Percentiles rank a stretch among this genome's conserved stretches.
Conservation (phyloP, 2,797 vertebrate species). For the Tapirus indicus region DNA sequence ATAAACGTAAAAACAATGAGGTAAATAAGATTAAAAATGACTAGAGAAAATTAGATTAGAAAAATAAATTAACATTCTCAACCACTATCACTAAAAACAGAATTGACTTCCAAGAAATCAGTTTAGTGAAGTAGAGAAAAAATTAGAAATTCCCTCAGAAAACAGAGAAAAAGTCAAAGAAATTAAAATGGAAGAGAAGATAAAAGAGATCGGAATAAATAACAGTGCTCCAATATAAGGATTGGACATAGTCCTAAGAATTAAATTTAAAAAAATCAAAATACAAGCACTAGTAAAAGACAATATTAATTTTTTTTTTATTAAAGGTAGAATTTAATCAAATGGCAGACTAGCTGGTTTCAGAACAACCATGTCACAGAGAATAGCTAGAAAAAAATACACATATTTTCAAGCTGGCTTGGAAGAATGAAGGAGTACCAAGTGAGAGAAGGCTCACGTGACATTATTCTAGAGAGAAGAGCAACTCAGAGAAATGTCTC, state of each 20-base stretch:
- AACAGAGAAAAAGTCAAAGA: conserved; percentile 16
- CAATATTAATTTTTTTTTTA: background rate
- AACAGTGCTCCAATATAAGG: background rate
- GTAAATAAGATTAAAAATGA: background rate
- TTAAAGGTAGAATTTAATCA: background rate
- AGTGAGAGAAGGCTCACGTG: background rate
- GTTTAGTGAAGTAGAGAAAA: background rate
- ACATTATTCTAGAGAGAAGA: background rate
- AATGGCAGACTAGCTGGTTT: background rate
- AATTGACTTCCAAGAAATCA: background rate
- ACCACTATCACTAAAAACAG: background rate
- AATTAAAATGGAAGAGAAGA: background rate
- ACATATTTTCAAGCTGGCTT: background rate
- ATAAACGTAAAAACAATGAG: background rate
- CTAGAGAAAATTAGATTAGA: background rate
- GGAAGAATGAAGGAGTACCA: background rate
- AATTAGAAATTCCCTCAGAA: background rate
- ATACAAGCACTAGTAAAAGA: background rate
- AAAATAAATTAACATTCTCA: conserved; percentile 1
- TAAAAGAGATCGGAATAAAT: background rate
- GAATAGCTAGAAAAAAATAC: background rate
- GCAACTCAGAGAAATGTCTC: background rate
- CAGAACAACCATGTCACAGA: background rate
- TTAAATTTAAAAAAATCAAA: background rate
- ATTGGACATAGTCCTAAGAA: background rate